phyloP scores from a whole-genome alignment of 92 coral and sea anemone genomes.

The Pocillopora meandrina region DNA sequence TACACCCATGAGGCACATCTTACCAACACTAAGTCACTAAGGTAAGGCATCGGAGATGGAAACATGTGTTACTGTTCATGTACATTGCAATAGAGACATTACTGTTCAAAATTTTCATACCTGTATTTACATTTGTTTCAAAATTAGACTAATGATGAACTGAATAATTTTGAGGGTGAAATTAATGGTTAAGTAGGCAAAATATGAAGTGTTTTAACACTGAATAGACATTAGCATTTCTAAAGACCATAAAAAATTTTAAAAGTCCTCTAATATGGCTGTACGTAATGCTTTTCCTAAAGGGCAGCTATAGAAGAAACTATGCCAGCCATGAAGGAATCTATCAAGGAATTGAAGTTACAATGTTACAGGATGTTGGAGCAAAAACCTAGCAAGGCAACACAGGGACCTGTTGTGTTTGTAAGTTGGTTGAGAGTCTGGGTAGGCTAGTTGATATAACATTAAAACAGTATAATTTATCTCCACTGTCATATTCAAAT shows the following conservation, averaged over 20 bases:
- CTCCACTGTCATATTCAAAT: no score
- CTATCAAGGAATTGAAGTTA: constrained; percentile 70
- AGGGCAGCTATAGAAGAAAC: constrained; percentile 64
- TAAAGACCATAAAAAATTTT: not conserved
- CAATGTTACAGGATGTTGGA: constrained; percentile 49
- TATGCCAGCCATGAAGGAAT: constrained; percentile 75
- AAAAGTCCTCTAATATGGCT: not conserved
- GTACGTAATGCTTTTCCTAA: not conserved
- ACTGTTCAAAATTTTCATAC: no score
- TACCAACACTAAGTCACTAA: constrained; percentile 65
- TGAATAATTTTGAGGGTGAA: no score
- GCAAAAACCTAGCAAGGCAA: constrained; percentile 4
- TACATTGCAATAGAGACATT: no score
- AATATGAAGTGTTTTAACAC: no score
- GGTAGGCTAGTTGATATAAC: no score
- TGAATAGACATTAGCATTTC: no score
- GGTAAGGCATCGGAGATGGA: constrained; percentile 45
- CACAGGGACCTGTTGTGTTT: constrained; percentile 32
- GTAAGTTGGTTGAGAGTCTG: constrained; percentile 35
- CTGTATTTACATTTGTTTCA: no score
- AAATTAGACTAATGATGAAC: no score
- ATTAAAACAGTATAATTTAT: no score
- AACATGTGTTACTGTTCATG: no score
- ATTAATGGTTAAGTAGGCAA: no score
- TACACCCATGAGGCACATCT: constrained; percentile 80